phyloP scores from a whole-genome alignment of 2,888 invertebrate species.

The Zygogramma bicolorata region DNA sequence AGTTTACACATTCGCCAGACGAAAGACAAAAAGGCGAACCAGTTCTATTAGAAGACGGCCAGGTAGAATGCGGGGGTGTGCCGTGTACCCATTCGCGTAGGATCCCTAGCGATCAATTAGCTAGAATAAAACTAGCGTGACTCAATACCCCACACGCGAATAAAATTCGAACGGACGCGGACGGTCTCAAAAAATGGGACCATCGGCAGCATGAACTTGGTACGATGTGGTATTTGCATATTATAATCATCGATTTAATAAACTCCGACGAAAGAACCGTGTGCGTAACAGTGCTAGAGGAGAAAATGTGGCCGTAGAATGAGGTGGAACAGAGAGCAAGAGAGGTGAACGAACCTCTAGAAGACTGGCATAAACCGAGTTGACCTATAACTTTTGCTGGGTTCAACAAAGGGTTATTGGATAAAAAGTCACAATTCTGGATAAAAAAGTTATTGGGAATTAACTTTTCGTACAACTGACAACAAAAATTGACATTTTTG shows the following conservation, averaged over 20 bases:
- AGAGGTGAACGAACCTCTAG: constrained; percentile 2
- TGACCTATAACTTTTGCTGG: constrained; percentile 4
- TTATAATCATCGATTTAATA: constrained; percentile 8
- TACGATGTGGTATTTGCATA: constrained; percentile 20
- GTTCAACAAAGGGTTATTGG: too few species aligned
- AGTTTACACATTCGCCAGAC: too few species aligned
- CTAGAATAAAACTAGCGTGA: neutral
- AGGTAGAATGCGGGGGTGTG: constrained; percentile 6
- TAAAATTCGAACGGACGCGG: neutral
- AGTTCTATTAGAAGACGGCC: neutral
- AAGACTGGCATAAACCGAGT: neutral
- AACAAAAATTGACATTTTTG: too few species aligned
- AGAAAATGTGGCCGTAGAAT: neutral
- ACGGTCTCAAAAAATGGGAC: neutral
- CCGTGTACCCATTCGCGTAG: constrained; percentile 4
- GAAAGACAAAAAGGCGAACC: neutral
- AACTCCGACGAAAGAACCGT: neutral
- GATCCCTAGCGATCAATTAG: neutral
- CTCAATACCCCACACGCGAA: constrained; percentile 1
- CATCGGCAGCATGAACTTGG: constrained; percentile 7
- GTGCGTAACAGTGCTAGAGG: neutral
- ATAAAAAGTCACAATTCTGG: too few species aligned
- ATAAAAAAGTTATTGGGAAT: too few species aligned
- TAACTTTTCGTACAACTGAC: too few species aligned
- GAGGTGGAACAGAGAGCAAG: neutral